A percentile compares a stretch with the other conserved stretches of the same genome.
phyloP scores from a whole-genome alignment of 2,797 vertebrate species.

The Phaenicophaeus curvirostris region DNA sequence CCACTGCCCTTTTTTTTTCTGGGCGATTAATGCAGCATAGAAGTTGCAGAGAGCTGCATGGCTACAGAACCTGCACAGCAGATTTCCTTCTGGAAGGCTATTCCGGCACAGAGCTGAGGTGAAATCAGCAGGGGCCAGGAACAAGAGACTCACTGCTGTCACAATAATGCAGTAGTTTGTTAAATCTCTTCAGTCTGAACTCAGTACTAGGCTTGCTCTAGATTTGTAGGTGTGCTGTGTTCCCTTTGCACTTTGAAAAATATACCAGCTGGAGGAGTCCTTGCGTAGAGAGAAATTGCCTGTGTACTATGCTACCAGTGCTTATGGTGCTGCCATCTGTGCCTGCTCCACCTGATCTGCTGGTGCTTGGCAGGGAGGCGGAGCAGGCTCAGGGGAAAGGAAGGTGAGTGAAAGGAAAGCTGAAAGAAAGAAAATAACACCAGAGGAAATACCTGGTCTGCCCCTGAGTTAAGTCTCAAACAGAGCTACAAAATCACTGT shows the following conservation, averaged over 20 bases:
- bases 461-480: not conserved
- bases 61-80: not conserved
- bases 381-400: not conserved
- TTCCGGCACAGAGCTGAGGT: not conserved
- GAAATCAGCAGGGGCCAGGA: not conserved
- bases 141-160: not conserved
- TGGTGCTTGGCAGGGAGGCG: not conserved
- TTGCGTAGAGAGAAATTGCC: not conserved
- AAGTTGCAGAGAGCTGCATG: not conserved
- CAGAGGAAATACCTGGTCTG: not conserved
- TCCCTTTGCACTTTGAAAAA: not conserved
- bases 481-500: not conserved
- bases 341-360: not conserved
- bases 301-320: accelerated
- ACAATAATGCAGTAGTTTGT: not conserved
- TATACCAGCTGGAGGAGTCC: not conserved
- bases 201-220: not conserved
- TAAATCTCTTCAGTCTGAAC: not conserved
- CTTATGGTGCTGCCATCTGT: not conserved
- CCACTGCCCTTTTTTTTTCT: not conserved
- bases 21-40: not conserved
- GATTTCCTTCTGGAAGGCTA: not conserved
- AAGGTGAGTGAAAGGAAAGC: not conserved
- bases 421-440: not conserved
- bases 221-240: not conserved